Evolutionary conservation across 2,888 invertebrate genomes (phyloP), one percentile per base, ranked within the genome.

Genomic region (Dynastes grantii): DNA sequence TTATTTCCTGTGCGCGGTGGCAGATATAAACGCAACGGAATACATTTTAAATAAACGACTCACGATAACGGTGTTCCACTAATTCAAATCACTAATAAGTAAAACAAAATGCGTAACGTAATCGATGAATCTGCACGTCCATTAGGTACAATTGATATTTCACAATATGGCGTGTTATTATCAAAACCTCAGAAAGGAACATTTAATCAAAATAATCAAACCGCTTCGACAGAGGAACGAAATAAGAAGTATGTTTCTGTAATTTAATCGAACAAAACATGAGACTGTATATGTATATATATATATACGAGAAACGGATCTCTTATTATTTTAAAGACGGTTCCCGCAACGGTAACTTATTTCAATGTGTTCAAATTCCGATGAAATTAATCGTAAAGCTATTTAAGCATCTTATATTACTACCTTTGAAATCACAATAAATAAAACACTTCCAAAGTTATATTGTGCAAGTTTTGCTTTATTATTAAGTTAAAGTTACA

Each of bases 401-500:
- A 11, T 45, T 45, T 45, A 45, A 45, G 8, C 11, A 11, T 11
- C 45, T 45, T 2, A 37, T 37, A 37, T 37, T 58, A 58, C 22
- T 53, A n/a, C 55, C 45, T 3, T 61, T 2, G 61, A 11, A 49
- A 45, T 45, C 9, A 61, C 45, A 61, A 75, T 75, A 75, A 75
- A 75, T 61, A 75, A 75, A 73, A 73, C 68, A 27, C 58, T 73
- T 55, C 40, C 16, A 16, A 73, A 75, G 73, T 75, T 75, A 75
- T 75, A 75, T 75, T 71, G 32, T 71, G 8, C 55, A 75, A 75
- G 73, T 75, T 75, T 61, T 75, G 45, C 73, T 61, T 75, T 75
- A 75, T 61, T 67, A 68, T 76, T 22, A 76, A 63, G 64, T 78
- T 78, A 78, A 78, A 78, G 63, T 78, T 78, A 71, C 73, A 78